These are phyloP conservation scores for Clanis bilineata DNA, from an alignment of 2,888 invertebrate genomes.

Conservation along the genomic window DNA sequence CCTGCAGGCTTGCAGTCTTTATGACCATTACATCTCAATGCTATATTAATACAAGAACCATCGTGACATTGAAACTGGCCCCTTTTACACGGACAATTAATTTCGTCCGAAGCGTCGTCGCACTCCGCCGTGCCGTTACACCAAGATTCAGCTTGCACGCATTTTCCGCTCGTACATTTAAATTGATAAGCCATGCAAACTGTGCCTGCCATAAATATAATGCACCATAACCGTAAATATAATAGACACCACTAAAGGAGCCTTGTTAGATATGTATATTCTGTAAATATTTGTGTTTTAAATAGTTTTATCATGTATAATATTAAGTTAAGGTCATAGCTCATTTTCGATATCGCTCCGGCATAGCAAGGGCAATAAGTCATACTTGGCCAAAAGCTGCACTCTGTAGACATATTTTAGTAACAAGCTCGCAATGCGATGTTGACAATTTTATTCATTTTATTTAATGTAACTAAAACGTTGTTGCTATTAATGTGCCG, in stretches of 20 bases:
- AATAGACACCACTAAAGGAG: conserved; percentile 37
- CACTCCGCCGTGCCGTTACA: conserved; percentile 81
- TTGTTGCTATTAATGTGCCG: too few species aligned
- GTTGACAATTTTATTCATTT: too few species aligned
- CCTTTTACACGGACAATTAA: conserved; percentile 67
- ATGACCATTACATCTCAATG: conserved; percentile 84
- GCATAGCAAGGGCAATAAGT: too few species aligned
- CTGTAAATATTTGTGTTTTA: background rate
- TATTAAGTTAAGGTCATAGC: too few species aligned
- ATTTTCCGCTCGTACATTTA: conserved; percentile 85
- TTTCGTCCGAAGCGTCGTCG: conserved; percentile 74
- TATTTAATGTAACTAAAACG: too few species aligned
- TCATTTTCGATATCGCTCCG: too few species aligned
- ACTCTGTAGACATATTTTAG: too few species aligned
- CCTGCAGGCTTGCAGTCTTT: conserved; percentile 81
- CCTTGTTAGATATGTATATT: conserved; percentile 10
- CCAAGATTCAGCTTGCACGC: conserved; percentile 76
- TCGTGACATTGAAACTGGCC: conserved; percentile 83
- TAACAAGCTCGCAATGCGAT: too few species aligned
- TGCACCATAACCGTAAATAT: conserved; percentile 62
- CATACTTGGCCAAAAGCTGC: too few species aligned
- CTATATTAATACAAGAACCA: conserved; percentile 84
- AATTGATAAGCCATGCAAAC: conserved; percentile 81
- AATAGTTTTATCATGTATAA: too few species aligned
- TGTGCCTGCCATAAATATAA: conserved; percentile 71